Evolutionary conservation across 2,888 invertebrate genomes (phyloP).

Genomic region (Cheiracanthium punctorium): DNA sequence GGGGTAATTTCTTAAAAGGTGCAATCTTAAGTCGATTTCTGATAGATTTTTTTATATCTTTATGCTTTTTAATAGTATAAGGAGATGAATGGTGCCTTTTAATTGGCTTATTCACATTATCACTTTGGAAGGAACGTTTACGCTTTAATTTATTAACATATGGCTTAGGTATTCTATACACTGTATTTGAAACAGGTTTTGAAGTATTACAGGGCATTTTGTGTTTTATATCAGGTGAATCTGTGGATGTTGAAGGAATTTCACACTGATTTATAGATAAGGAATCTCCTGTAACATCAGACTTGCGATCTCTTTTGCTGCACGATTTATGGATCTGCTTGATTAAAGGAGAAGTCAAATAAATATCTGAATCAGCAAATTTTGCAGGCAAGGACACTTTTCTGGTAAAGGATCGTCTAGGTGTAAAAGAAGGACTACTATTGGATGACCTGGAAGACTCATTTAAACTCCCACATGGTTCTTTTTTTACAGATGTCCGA

Average conservation of each 20-base stretch:
- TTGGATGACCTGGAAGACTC: background rate
- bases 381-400: slow-evolving; percentile 60
- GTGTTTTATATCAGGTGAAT: background rate
- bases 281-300: background rate
- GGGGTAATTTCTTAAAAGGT: background rate
- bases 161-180: background rate
- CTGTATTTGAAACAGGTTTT: background rate
- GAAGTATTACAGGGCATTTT: background rate
- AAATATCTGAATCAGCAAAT: slow-evolving; percentile 58
- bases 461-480: background rate
- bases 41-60: background rate
- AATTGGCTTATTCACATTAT: background rate
- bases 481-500: background rate
- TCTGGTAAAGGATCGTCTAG: slow-evolving; percentile 31
- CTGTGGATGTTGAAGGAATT: background rate
- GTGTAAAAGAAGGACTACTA: background rate
- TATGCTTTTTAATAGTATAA: background rate
- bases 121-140: background rate
- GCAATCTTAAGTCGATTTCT: background rate
- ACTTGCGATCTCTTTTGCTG: background rate
- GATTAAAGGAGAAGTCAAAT: slow-evolving; percentile 44
- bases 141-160: background rate
- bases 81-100: background rate
- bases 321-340: slow-evolving; percentile 39
- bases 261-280: background rate